These are phyloP conservation scores for Geodia barretti DNA, from an alignment of 37 sponge, comb jelly and placozoan species.

Conservation along the genomic window DNA sequence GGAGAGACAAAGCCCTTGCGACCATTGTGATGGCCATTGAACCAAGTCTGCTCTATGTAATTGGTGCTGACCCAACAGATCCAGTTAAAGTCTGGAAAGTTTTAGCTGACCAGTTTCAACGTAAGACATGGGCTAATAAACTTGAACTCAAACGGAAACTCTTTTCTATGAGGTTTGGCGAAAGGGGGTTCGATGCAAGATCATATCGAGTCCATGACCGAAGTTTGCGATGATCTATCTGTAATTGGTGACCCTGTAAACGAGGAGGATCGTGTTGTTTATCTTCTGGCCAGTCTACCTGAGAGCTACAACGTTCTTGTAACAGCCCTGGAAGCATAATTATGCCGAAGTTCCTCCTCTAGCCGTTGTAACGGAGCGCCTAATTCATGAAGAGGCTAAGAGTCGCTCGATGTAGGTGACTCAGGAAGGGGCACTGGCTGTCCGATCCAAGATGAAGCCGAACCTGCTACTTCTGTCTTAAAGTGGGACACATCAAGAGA, in stretches of 20 bases:
- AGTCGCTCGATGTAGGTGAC: not conserved
- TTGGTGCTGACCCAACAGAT: conserved; percentile 49
- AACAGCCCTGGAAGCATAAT: conserved; percentile 63
- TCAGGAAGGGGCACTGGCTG: conserved; percentile 30
- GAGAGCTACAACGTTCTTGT: conserved; percentile 48
- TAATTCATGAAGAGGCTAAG: conserved; percentile 37
- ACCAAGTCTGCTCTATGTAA: conserved; percentile 37
- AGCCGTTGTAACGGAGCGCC: conserved; percentile 23
- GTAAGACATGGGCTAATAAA: conserved; percentile 54
- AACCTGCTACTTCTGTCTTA: conserved; percentile 28
- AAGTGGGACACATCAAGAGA: conserved; percentile 24
- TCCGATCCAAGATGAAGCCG: conserved; percentile 17
- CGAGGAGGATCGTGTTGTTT: conserved; percentile 55
- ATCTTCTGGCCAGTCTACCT: conserved; percentile 62
- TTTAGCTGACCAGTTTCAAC: conserved; percentile 56
- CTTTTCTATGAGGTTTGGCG: conserved; percentile 32
- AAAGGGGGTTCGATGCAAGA: conserved; percentile 60
- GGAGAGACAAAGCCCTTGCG: conserved; percentile 33
- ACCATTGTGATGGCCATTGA: conserved; percentile 45
- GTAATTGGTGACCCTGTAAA: conserved; percentile 27
- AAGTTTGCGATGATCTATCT: conserved; percentile 46
- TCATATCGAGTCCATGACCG: conserved; percentile 55
- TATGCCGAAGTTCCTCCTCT: too few relatives aligned
- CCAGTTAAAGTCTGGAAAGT: conserved; percentile 55
- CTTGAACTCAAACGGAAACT: conserved; percentile 30